These are phyloP conservation scores for Habrosyne pyritoides DNA, from an alignment of 2,888 invertebrate genomes.

Conservation along the genomic window DNA sequence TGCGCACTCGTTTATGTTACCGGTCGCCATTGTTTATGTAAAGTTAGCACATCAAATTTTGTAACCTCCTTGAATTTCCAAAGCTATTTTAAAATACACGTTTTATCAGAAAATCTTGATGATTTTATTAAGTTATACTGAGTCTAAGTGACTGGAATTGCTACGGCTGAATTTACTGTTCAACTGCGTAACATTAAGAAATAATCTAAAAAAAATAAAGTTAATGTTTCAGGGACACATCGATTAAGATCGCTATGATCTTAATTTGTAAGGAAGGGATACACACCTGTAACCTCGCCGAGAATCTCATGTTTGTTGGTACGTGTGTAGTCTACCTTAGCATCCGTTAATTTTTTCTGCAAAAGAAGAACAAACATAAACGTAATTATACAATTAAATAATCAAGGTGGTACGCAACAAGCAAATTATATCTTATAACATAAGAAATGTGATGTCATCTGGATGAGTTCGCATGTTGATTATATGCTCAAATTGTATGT, in stretches of 20 bases:
- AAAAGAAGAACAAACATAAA: slow-evolving; percentile 45
- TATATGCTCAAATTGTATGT: background rate
- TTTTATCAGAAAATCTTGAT: slow-evolving; percentile 62
- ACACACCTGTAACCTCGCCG: slow-evolving; percentile 67
- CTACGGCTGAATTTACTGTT: slow-evolving; percentile 37
- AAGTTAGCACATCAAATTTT: slow-evolving; percentile 60
- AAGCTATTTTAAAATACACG: slow-evolving; percentile 44
- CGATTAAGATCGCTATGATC: slow-evolving; percentile 6
- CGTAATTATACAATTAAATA: slow-evolving; percentile 25
- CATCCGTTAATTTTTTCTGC: slow-evolving; percentile 52
- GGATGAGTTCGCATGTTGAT: background rate
- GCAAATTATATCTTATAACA: slow-evolving; percentile 25
- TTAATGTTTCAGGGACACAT: background rate
- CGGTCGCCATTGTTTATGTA: slow-evolving; percentile 65
- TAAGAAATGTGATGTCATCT: slow-evolving; percentile 1
- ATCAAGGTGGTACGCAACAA: slow-evolving; percentile 20
- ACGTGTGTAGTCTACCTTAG: slow-evolving; percentile 47
- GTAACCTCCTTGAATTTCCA: slow-evolving; percentile 58
- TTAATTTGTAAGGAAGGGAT: slow-evolving; percentile 9
- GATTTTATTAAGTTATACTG: slow-evolving; percentile 56
- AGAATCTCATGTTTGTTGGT: slow-evolving; percentile 53
- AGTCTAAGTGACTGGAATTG: slow-evolving; percentile 45
- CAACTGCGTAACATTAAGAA: slow-evolving; percentile 32
- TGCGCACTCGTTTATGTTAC: slow-evolving; percentile 46
- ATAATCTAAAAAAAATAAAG: slow-evolving; percentile 28